Evolutionary conservation across 2,797 vertebrate species (phyloP).

Genomic region (Leptodactylus fallax): DNA sequence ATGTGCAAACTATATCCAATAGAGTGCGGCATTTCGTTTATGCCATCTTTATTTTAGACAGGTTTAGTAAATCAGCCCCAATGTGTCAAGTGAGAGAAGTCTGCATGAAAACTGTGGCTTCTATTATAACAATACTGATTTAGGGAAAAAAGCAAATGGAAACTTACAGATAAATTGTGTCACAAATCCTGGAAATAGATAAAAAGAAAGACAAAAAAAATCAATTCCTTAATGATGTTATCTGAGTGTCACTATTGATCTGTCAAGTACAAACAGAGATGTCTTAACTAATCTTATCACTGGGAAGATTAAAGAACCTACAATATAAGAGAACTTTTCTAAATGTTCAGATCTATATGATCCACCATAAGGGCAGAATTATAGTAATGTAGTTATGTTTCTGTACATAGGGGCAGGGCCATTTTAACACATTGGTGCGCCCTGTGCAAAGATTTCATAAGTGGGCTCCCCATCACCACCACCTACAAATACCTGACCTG

Average conservation of each 20-base stretch:
- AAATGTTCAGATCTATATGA: not conserved
- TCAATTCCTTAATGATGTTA: slow-evolving; percentile 16
- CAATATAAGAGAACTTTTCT: no score
- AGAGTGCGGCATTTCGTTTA: no score
- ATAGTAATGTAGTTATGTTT: not conserved
- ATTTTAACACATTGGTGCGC: no score
- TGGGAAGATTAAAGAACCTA: not conserved
- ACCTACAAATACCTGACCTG: no score
- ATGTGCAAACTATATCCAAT: no score
- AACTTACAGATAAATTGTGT: not conserved
- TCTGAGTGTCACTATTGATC: not conserved
- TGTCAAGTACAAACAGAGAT: no score
- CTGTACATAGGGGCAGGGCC: no score
- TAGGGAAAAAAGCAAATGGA: not conserved
- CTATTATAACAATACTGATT: not conserved
- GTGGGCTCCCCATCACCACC: no score
- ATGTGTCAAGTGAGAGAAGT: not conserved
- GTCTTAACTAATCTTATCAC: not conserved
- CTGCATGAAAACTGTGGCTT: not conserved
- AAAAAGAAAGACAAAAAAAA: not conserved
- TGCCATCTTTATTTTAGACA: no score
- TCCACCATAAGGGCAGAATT: not conserved
- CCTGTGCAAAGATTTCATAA: no score
- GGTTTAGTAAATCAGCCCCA: not conserved
- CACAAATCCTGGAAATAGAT: slow-evolving; percentile 4